These are phyloP conservation scores for Sminthopsis crassicaudata DNA, from an alignment of 2,113 vertebrate genomes.

Conservation along the genomic window DNA sequence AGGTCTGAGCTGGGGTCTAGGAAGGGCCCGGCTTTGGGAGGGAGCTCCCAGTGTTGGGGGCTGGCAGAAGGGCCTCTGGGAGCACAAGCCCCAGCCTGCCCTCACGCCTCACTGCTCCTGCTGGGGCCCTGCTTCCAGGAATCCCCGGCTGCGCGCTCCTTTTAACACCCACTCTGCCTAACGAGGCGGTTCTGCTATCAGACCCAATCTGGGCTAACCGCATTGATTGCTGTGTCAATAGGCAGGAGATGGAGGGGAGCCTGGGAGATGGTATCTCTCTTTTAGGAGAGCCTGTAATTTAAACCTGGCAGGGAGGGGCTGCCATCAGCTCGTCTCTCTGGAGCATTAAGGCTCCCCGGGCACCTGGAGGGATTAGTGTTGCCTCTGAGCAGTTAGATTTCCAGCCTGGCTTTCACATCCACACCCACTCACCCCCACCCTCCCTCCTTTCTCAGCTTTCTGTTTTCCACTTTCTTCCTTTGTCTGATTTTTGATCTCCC, in stretches of 20 bases:
- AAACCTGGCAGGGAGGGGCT: constrained; percentile 67
- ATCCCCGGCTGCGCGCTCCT: not conserved
- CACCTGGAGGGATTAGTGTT: constrained; percentile 74
- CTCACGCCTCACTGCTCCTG: not conserved
- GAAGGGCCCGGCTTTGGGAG: not conserved
- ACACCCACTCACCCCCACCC: constrained; percentile 24
- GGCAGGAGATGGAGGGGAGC: constrained; percentile 49
- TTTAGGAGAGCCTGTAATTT: constrained; percentile 76
- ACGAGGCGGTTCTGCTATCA: not conserved
- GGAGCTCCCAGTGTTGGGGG: not conserved
- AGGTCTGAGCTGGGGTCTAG: not conserved
- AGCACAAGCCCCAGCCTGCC: not conserved
- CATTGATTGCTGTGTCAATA: constrained; percentile 78
- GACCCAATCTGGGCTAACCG: constrained; percentile 42
- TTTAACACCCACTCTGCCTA: constrained; percentile 4
- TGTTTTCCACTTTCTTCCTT: constrained; percentile 69
- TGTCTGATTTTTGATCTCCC: constrained; percentile 71
- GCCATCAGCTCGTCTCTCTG: constrained; percentile 63
- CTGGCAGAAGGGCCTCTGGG: not conserved
- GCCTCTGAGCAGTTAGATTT: constrained; percentile 77
- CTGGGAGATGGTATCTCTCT: constrained; percentile 66
- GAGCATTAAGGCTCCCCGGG: constrained; percentile 67
- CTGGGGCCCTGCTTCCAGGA: not conserved
- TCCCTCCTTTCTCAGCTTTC: constrained; percentile 46
- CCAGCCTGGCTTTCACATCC: constrained; percentile 74